Percentiles rank a stretch among this genome's conserved stretches.
These are phyloP conservation scores for Sphaeramia orbicularis DNA, from an alignment of 2,797 vertebrate genomes.

Conservation along the genomic window DNA sequence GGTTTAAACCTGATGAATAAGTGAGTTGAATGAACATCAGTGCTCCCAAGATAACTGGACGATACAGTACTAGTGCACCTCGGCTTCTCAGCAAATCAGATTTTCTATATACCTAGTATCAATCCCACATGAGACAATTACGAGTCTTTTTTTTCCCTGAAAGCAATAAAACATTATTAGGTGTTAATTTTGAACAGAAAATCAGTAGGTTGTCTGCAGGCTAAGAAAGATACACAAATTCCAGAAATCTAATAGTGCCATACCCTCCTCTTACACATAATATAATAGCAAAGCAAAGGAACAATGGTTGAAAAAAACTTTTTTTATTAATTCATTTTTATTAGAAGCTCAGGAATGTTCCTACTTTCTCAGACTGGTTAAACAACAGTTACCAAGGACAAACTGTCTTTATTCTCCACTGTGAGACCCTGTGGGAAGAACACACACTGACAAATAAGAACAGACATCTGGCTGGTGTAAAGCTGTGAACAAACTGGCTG, in stretches of 20 bases:
- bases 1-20: constrained; percentile 26
- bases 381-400: constrained; percentile 22
- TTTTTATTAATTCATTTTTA: neutral
- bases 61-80: neutral
- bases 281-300: neutral
- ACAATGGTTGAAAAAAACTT: neutral
- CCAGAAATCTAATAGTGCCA: neutral
- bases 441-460: constrained; percentile 36
- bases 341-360: constrained; percentile 1
- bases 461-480: constrained; percentile 34
- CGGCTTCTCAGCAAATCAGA: neutral
- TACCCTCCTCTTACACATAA: neutral
- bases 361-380: constrained; percentile 6
- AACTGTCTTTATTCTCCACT: constrained; percentile 16
- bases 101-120: neutral
- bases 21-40: constrained; percentile 10
- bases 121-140: neutral
- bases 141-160: neutral
- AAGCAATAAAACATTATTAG: neutral
- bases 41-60: constrained; percentile 4
- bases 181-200: neutral
- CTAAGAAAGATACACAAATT: neutral
- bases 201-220: neutral
- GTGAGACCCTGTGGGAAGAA: neutral
- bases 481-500: constrained; percentile 13